phyloP scores from a whole-genome alignment of 2,888 invertebrate species.

The Vanessa cardui region DNA sequence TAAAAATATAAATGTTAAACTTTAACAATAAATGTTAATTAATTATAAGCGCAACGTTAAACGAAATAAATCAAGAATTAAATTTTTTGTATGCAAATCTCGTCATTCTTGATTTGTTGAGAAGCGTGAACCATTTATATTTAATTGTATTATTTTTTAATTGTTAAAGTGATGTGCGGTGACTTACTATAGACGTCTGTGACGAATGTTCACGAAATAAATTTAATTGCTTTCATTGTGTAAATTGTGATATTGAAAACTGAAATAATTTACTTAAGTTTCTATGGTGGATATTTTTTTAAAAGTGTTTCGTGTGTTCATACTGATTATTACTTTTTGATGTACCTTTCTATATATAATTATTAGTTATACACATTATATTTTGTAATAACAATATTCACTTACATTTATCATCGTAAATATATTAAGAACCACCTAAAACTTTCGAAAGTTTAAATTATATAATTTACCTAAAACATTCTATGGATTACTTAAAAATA shows the following conservation, averaged over 20 bases:
- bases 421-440: no score
- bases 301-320: neutral
- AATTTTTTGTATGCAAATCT: conserved; percentile 36
- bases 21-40: neutral
- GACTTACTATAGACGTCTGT: conserved; percentile 16
- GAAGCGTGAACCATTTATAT: conserved; percentile 37
- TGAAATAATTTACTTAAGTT: conserved; percentile 7
- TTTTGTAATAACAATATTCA: no score
- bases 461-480: no score
- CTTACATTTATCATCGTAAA: no score
- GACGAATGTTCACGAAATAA: conserved; percentile 18
- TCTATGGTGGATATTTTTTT: no score
- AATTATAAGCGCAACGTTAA: neutral
- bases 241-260: conserved; percentile 11
- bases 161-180: conserved; percentile 10
- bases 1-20: conserved; percentile 13
- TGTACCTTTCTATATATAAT: no score
- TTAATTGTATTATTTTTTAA: conserved; percentile 35
- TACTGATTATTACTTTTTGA: no score
- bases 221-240: conserved; percentile 30
- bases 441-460: no score
- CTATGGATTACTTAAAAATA: no score
- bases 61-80: neutral
- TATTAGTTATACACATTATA: no score
- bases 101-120: conserved; percentile 37